Conservation (phyloP, 2,888 invertebrate species). For the Desoria tigrina region DNA sequence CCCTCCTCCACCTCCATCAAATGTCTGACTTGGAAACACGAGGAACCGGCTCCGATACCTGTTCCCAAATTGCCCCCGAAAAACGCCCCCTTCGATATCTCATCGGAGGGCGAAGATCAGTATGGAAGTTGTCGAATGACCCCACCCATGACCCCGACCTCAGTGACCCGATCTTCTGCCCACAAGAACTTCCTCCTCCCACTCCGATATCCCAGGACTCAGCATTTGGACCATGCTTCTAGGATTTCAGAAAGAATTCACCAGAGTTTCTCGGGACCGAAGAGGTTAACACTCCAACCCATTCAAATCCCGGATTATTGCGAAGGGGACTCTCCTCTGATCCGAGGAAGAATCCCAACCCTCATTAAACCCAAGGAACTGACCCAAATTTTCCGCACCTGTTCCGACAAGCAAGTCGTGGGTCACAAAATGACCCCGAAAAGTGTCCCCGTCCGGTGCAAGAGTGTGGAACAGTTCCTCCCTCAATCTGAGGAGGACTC, state of each 20-base stretch:
- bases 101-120: conserved; percentile 31
- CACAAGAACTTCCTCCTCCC: conserved; percentile 45
- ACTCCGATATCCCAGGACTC: conserved; percentile 38
- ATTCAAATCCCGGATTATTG: not conserved
- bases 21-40: conserved; percentile 50
- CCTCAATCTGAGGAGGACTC: conserved; percentile 16
- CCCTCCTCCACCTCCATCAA: conserved; percentile 45
- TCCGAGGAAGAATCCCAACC: conserved; percentile 32
- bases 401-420: conserved; percentile 16
- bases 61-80: conserved; percentile 29
- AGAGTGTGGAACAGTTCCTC: conserved; percentile 23
- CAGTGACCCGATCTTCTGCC: conserved; percentile 25
- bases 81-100: too few relatives aligned
- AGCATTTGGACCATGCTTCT: conserved; percentile 42
- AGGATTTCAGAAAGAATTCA: conserved; percentile 47
- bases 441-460: conserved; percentile 4
- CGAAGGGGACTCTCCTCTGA: conserved; percentile 13
- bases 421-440: not conserved
- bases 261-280: conserved; percentile 24
- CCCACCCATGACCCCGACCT: conserved; percentile 29
- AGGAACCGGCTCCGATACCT: conserved; percentile 37
- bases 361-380: conserved; percentile 29
- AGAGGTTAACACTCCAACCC: conserved; percentile 1
- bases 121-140: conserved; percentile 24
- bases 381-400: not conserved